These are phyloP conservation scores for Cnemophilus loriae DNA, from an alignment of 2,113 vertebrate species.

Conservation along the genomic window DNA sequence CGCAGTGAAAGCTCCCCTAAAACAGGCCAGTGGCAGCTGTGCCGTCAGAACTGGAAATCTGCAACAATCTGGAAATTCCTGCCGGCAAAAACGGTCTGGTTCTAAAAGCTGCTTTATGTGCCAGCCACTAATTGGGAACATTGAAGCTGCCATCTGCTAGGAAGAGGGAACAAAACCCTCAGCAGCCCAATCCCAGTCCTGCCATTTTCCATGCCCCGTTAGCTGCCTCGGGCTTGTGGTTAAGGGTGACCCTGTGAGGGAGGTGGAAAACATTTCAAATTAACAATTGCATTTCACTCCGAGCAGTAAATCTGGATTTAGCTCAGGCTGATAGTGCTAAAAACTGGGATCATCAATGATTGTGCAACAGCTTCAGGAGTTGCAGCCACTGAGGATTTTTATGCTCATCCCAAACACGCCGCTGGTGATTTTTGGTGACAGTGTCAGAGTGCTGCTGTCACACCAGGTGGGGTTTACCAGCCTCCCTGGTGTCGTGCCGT, in stretches of 20 bases:
- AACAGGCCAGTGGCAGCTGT: neutral
- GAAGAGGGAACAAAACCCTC: neutral
- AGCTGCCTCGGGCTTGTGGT: neutral
- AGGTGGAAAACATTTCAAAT: neutral
- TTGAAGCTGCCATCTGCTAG: constrained; percentile 22
- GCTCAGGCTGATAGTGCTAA: neutral
- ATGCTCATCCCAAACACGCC: neutral
- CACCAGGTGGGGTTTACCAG: neutral
- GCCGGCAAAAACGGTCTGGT: neutral
- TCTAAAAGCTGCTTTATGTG: neutral
- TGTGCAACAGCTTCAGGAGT: neutral
- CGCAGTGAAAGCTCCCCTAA: neutral
- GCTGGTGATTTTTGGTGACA: neutral
- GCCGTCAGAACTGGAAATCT: neutral
- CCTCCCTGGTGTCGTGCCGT: fast-evolving
- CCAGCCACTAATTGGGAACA: neutral
- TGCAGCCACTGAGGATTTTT: neutral
- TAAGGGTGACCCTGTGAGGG: neutral
- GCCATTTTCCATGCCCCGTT: neutral
- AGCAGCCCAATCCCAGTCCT: neutral
- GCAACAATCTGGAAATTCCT: constrained; percentile 2
- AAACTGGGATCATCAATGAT: neutral
- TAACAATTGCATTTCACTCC: neutral
- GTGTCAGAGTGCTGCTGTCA: neutral
- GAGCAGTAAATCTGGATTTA: neutral